Base-by-base conservation (phyloP, 2,113 vertebrate species). In the Cyprinodon tularosa region DNA sequence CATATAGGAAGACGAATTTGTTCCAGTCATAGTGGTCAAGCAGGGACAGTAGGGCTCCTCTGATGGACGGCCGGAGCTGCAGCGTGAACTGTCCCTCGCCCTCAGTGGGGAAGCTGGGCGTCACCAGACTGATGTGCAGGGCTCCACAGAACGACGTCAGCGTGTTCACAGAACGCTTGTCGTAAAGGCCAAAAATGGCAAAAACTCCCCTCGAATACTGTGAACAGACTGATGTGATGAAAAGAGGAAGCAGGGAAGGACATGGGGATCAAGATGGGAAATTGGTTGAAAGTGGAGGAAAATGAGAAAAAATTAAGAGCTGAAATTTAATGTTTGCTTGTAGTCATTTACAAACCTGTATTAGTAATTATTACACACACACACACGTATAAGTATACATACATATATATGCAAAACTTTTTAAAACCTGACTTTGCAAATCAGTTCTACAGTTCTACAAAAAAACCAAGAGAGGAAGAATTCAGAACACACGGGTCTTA, bases 141-240 rank as follows among this genome's bases (percentile, higher is more conserved):
- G 98, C 97, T 83, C 98, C 97, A 90, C 98, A 99, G 95, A 99
- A 99, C 3, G 98, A 99, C 79, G 98, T 99, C 95, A 99, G 93
- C 50, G 98, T 99, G 77, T 99, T 97, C 47, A 99, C 98, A 3
- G 98, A 99, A 89, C 97, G 96, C 94, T 99, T 99, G 86, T 99
- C 98, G 39, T 99, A 99, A 71, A 99, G 96, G 93, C 98, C 98
- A 90, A 99, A 99, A 92, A 99, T 99, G 92, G 98, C 97, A 82
- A 99, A 99, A 85, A 99, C 98, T 82, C 98, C 98, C 89, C 97
- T 95, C 14, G 98, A 99, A 89, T 99, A 99, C 93, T 99, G 98
- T 77, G 98, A 99, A 90, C 98, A 99, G 91, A 99, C 98, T 99
- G 95, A 40, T 57, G 62, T 53, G 61, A 40, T 29, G 39, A n/a